These are phyloP conservation scores for Dendrolimus kikuchii DNA, from an alignment of 1,140 invertebrate genomes.

Conservation along the genomic window DNA sequence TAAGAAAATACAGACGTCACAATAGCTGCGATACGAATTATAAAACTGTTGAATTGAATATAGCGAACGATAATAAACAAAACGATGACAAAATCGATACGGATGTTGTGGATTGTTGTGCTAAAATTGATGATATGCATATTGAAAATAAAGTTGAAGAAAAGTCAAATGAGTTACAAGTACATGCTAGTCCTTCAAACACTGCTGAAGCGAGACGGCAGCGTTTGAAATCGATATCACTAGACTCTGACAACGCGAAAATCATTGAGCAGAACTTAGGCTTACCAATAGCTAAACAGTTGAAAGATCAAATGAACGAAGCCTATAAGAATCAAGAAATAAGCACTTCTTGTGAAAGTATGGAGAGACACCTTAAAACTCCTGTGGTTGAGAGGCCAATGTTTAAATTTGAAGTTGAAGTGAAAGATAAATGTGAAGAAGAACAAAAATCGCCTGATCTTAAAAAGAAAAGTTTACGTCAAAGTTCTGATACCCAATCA, in stretches of 20 bases:
- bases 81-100: conserved; percentile 31
- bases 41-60: conserved; percentile 51
- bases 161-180: conserved; percentile 33
- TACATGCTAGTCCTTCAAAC: conserved; percentile 30
- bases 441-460: conserved; percentile 41
- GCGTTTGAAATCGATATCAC: conserved; percentile 69
- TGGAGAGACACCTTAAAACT: conserved; percentile 44
- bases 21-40: conserved; percentile 65
- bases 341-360: conserved; percentile 55
- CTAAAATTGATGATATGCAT: conserved; percentile 45
- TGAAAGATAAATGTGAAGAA: conserved; percentile 41
- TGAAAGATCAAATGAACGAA: conserved; percentile 68
- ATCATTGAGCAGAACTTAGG: conserved; percentile 72
- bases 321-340: conserved; percentile 60
- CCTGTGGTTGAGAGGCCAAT: conserved; percentile 36
- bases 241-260: conserved; percentile 71
- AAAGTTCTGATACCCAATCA: conserved; percentile 62
- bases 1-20: conserved; percentile 54
- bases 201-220: conserved; percentile 63
- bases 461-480: conserved; percentile 51
- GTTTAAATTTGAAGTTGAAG: conserved; percentile 57
- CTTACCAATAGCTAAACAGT: conserved; percentile 66
- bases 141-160: conserved; percentile 39
- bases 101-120: conserved; percentile 61
- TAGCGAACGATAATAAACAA: conserved; percentile 43